Evolutionary conservation across 2,888 invertebrate genomes (phyloP), one percentile per base, ranked within the genome.

Genomic region (Nematopogon swammerdamellus): DNA sequence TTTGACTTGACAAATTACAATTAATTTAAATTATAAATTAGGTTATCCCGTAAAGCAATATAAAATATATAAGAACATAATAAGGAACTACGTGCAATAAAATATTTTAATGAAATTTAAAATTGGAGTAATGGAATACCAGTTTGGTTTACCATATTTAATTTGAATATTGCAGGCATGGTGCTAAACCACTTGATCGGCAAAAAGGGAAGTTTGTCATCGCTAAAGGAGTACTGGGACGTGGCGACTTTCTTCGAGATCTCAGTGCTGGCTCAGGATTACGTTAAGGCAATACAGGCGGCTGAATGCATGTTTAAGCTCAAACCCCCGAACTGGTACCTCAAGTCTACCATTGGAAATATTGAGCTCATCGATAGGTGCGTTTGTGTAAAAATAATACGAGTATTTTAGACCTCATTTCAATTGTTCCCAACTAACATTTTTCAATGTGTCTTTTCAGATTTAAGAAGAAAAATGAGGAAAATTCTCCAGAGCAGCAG

Each of bases 191-290:
- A 97, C 74, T 80, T 98, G 51, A 97, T 99, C 61, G 99, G 99
- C 0, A 93, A 96, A 65, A 99, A 99, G 67, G 99, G 99, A 44
- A 95, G 95, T 64, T 74, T 99, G 20, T 87, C 90, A 0, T 93
- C 94, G 0, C 80, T 99, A 18, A 91, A 90, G 58, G 97, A 99
- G 66, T 99, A 99, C 65, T 99, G 99, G 99, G 97, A 97, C 69
- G 97, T 99, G 14, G 97, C 97, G 0, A 97, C 95, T 1, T 99
- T 95, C 81, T 97, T 98, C 70, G 97, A 97, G 76, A 97, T 98
- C 57, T 96, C 96, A 46, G 97, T 99, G 0, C 80, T 99, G 25
- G 97, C 97, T 2, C 95, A 97, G 70, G 97, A 99, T 69, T 98
- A 97, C 67, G 85, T 89, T 14, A 98, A 98, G 72, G 97, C 98